Percentiles rank a stretch among this genome's conserved stretches.
phyloP scores from a whole-genome alignment of 2,113 vertebrate genomes.

The Scophthalmus maximus region DNA sequence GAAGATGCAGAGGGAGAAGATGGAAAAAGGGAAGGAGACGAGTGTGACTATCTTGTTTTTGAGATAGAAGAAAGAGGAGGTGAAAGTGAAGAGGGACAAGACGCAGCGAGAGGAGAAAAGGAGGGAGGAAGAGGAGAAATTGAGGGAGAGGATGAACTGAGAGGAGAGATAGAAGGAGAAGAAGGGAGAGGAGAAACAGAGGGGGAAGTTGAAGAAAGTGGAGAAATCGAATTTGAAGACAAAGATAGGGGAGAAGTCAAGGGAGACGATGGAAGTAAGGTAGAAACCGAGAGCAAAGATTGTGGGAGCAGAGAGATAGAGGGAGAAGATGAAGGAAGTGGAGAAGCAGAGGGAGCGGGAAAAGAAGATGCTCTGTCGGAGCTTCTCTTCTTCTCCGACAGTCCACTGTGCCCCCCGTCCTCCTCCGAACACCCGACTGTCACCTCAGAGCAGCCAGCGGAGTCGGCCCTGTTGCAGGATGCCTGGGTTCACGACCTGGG shows the following conservation, averaged over 20 bases:
- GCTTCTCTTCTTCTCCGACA: conserved; percentile 19
- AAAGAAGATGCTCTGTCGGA: conserved; percentile 20
- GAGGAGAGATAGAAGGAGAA: neutral
- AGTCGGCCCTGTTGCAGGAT: conserved; percentile 11
- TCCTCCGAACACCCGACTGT: neutral
- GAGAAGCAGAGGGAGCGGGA: conserved; percentile 9
- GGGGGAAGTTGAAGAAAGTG: neutral
- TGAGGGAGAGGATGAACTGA: neutral
- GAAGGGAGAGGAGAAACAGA: neutral
- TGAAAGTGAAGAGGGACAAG: neutral
- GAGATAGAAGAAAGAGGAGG: conserved; percentile 16
- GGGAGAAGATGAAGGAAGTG: neutral
- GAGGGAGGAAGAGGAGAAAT: conserved; percentile 6
- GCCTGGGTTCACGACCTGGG: conserved; percentile 48
- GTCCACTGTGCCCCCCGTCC: neutral
- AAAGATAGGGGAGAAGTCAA: conserved; percentile 3
- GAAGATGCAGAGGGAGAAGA: conserved; percentile 10
- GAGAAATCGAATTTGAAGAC: neutral
- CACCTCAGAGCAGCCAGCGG: conserved; percentile 34
- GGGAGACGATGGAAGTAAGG: neutral
- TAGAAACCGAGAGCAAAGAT: neutral
- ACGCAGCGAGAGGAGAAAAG: neutral
- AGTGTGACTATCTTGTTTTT: conserved; percentile 65
- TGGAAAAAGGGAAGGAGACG: conserved; percentile 25
- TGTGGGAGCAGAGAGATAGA: neutral